phyloP scores from a whole-genome alignment of 2,113 vertebrate species.

The Barnardius zonarius region DNA sequence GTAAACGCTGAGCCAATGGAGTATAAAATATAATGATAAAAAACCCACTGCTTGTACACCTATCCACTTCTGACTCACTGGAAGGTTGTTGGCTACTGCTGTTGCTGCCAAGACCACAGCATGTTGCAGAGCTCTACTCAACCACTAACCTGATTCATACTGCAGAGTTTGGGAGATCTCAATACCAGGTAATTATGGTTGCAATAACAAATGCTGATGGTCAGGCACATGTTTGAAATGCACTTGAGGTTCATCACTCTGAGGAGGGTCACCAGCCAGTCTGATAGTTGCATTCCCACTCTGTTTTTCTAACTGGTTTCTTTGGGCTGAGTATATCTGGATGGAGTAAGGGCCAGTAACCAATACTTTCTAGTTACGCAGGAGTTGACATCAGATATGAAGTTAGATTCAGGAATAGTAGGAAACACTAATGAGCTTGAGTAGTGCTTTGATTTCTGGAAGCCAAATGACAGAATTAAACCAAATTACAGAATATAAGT shows the following conservation, averaged over 20 bases:
- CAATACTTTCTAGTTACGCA: background rate
- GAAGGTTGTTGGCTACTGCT: background rate
- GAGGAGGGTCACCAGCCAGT: background rate
- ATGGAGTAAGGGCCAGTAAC: background rate
- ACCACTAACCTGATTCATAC: background rate
- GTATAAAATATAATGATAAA: background rate
- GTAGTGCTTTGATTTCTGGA: background rate
- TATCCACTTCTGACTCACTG: background rate
- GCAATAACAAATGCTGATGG: background rate
- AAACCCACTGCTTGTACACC: background rate
- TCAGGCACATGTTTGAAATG: background rate
- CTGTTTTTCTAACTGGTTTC: background rate
- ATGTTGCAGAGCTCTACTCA: too few species aligned
- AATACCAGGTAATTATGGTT: background rate
- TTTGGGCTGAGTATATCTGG: background rate
- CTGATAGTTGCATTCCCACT: background rate
- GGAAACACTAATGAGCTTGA: background rate
- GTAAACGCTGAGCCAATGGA: background rate
- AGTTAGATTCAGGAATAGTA: background rate
- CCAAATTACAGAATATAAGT: background rate
- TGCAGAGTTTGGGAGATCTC: background rate
- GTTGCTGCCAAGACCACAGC: background rate
- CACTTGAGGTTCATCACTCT: background rate
- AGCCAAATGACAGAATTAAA: background rate
- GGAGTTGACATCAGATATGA: background rate